Evolutionary conservation across 2,797 vertebrate species (phyloP), one percentile per base, ranked within the genome.

Genomic region (Cyprinella venusta): DNA sequence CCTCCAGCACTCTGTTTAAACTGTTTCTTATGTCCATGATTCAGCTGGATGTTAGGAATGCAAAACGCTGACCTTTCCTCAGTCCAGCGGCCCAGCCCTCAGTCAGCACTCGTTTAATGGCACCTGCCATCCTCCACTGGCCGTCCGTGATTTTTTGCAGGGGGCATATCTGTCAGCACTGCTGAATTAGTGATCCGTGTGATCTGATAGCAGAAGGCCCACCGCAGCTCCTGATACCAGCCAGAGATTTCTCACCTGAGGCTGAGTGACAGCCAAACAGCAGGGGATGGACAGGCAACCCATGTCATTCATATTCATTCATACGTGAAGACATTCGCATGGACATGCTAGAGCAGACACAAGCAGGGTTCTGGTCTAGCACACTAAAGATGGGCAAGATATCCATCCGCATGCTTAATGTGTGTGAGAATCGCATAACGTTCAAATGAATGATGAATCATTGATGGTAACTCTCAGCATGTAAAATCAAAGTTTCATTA

Each of bases 141-240:
- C 72, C 52, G 56, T 10, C 76, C 38, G 40, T 26, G 67, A 82
- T 85, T 87, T 81, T 76, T 81, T 76, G 86, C 85, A 75, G 84
- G 71, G 61, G 86, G 71, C 70, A 77, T 67, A 78, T 86, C 84
- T 90, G 89, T 90, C 87, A 80, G 72, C 82, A 89, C 83, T 65
- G 86, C 80, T 88, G 84, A 91, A 90, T 93, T 94, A 94, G 92
- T 94, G 91, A 92, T 89, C 92, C 90, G 86, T 93, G 88, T 93
- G 91, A 93, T 94, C 91, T 89, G 88, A 93, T 92, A 90, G 90
- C 86, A 89, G 81, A 83, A 70, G 85, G 70, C 77, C 80, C 70
- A 70, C 64, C 64, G 36, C 70, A 79, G 81, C 63, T 83, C 72
- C 64, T 76, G 80, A 89, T 83, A 90, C 87, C 89, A 90, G 91